These are phyloP conservation scores for Chaunax sp. DNA, from an alignment of 2,797 vertebrate genomes.

Conservation along the genomic window DNA sequence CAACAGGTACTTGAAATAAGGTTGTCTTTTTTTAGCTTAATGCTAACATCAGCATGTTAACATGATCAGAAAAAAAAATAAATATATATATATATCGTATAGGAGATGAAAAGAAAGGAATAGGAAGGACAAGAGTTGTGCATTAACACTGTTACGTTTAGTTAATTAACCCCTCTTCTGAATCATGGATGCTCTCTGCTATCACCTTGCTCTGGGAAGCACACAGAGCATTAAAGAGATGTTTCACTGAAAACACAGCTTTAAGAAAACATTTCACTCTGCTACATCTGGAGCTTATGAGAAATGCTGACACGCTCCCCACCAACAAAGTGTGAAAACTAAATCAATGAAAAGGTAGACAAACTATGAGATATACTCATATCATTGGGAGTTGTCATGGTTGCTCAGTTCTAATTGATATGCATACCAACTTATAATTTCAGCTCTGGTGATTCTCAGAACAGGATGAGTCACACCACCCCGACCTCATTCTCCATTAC, in stretches of 20 bases:
- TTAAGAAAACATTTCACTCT: conserved; percentile 27
- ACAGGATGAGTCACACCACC: conserved; percentile 73
- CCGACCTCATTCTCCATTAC: conserved; percentile 45
- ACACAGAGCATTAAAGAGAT: conserved; percentile 36
- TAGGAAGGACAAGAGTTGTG: conserved; percentile 33
- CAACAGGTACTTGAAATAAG: too few species aligned
- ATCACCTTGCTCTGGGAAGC: conserved; percentile 45
- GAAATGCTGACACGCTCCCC: conserved; percentile 20
- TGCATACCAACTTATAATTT: conserved; percentile 69
- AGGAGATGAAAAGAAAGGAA: conserved; percentile 16
- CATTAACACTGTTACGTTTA: conserved; percentile 45
- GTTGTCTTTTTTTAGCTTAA: too few species aligned
- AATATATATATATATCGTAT: too few species aligned
- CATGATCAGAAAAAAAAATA: too few species aligned
- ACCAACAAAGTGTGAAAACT: conserved; percentile 29
- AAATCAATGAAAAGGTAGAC: conserved; percentile 40
- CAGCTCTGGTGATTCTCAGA: conserved; percentile 66
- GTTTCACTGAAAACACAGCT: conserved; percentile 39
- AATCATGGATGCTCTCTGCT: conserved; percentile 33
- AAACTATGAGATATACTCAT: conserved; percentile 54
- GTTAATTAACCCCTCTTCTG: conserved; percentile 60
- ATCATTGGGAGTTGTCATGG: conserved; percentile 66
- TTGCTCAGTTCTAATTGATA: conserved; percentile 72
- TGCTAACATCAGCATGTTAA: too few species aligned
- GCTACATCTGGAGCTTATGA: conserved; percentile 1